Base-by-base conservation (phyloP, 1,140 invertebrate species). In the Drosophila tropicalis region DNA sequence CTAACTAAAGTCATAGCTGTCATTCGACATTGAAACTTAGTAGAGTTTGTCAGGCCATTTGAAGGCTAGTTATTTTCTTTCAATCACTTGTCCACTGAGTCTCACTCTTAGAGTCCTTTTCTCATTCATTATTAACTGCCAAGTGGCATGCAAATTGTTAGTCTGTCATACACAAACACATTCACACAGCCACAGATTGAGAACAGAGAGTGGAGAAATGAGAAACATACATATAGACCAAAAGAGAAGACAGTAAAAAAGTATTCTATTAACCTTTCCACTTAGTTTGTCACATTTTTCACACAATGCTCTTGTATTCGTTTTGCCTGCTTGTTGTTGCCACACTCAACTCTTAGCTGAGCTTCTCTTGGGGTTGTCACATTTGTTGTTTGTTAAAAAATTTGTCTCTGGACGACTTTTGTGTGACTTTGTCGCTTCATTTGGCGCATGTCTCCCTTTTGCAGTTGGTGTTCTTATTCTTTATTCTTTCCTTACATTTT, bases 301-400 rank as follows among this genome's bases (percentile, higher is more conserved):
- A 9, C 44, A 51, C 44, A 51, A 51, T 51, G 44, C 44, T 51
- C 17, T 29, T 44, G 39, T 17, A 10, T 25, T 32, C 13, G 9
- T 63, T 41, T 29, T 63, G 60, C 19, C 39, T 54, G 60, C 15
- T 15, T n/a, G 10, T 29, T 39, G 44, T 34, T 64, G 57, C 13
- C 25, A 10, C 17, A 51, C 7, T 47, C 44, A 39, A 12, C 19
- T 19, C 22, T 51, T 19, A 51, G 44, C 47, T 64, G 17, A n/a
- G 44, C 51, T 54, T 56, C 12, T 12, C 55, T 15, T 34, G 51
- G 57, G 57, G 19, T 61, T 40, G 34, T 55, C 57, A 74, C 61
- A 87, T 82, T 87, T 81, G 75, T 79, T 86, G 73, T 87, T 73
- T 70, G 70, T 62, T 86, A 54, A 86, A 58, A 86, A 81, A 76